Conservation (phyloP, 2,888 invertebrate genomes). For the Micropterix aruncella region DNA sequence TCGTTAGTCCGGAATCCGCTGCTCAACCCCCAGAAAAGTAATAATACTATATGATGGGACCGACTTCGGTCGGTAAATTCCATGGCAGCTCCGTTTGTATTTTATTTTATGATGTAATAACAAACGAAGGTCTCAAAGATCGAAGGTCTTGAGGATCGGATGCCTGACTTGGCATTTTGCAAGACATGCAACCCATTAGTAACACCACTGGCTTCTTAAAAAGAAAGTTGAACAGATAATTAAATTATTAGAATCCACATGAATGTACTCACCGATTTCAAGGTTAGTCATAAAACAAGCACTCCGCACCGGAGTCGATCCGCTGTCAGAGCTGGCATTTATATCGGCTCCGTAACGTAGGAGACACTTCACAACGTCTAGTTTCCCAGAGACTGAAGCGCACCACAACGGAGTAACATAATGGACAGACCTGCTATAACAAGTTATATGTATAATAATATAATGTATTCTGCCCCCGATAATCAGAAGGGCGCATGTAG, state of each 20-base stretch:
- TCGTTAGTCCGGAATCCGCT: no score
- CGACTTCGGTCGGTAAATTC: no score
- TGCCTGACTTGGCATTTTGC: neutral
- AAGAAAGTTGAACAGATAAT: neutral
- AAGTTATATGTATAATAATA: no score
- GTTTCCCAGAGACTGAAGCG: slow-evolving; percentile 75
- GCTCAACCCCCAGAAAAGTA: no score
- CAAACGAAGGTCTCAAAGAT: no score
- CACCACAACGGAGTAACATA: slow-evolving; percentile 84
- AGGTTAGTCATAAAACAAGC: slow-evolving; percentile 88
- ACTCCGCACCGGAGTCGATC: slow-evolving; percentile 79
- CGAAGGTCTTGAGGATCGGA: neutral
- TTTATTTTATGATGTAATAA: no score
- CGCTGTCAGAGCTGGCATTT: slow-evolving; percentile 78
- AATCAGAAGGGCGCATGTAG: no score
- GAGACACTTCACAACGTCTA: slow-evolving; percentile 63
- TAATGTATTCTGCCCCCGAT: no score
- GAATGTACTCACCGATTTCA: slow-evolving; percentile 39
- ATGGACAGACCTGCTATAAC: slow-evolving; percentile 45
- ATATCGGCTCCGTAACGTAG: slow-evolving; percentile 69
- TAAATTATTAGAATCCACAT: no score
- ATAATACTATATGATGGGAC: no score
- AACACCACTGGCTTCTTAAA: neutral
- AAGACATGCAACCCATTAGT: neutral
- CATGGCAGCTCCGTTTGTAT: no score